Conservation (phyloP, 2,113 vertebrate species). For the Chaetura pelagica region DNA sequence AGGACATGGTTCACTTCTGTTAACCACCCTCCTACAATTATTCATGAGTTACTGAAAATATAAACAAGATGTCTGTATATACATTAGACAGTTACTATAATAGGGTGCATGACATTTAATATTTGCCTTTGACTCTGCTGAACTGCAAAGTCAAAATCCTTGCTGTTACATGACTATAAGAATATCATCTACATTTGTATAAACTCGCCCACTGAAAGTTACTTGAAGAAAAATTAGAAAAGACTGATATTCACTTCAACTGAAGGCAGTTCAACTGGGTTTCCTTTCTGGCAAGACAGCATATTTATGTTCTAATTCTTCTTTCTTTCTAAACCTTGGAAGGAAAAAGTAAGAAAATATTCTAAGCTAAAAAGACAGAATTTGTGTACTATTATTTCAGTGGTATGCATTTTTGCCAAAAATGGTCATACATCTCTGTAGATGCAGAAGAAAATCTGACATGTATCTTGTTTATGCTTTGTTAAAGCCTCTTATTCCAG, state of each 20-base stretch:
- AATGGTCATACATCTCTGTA: background rate
- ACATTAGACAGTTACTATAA: background rate
- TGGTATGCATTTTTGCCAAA: background rate
- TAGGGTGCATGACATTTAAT: background rate
- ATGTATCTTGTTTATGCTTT: background rate
- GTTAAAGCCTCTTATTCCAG: background rate
- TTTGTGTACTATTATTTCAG: background rate
- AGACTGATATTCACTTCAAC: background rate
- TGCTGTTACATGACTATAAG: background rate
- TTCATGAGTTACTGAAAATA: background rate
- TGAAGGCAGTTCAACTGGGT: background rate
- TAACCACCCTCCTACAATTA: background rate
- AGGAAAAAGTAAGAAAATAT: background rate
- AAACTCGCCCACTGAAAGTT: background rate
- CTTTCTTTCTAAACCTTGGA: background rate
- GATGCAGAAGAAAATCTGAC: background rate
- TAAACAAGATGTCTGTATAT: background rate
- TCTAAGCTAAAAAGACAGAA: background rate
- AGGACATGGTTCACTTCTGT: background rate
- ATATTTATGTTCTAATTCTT: background rate
- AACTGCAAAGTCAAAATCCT: background rate
- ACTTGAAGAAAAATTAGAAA: background rate
- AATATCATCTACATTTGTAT: background rate
- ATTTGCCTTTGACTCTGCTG: background rate
- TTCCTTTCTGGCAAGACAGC: background rate